Conservation (phyloP, 1,140 invertebrate species). For the Bombus waltoni region DNA sequence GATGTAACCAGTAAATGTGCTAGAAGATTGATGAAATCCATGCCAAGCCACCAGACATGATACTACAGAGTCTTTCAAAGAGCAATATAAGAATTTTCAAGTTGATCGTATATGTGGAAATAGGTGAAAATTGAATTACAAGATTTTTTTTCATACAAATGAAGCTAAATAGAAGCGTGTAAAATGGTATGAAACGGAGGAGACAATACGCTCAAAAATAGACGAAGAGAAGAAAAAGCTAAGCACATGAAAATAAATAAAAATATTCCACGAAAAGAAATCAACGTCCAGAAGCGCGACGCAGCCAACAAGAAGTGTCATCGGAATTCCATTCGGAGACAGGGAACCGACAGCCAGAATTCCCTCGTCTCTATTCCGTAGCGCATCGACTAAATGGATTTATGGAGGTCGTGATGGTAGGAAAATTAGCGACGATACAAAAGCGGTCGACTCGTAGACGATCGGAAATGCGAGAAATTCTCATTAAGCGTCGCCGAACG, state of each 20-base stretch:
- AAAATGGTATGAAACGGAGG: background rate
- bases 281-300: slow-evolving; percentile 2
- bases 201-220: background rate
- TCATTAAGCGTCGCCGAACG: slow-evolving; percentile 60
- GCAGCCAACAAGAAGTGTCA: background rate
- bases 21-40: too few species aligned
- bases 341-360: slow-evolving; percentile 8
- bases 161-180: too few species aligned
- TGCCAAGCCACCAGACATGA: too few species aligned
- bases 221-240: background rate
- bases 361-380: slow-evolving; percentile 10
- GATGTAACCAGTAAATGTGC: too few species aligned
- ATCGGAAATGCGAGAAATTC: slow-evolving; percentile 72
- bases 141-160: too few species aligned
- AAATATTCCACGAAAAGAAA: background rate
- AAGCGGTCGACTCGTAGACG: slow-evolving; percentile 12
- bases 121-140: too few species aligned
- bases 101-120: too few species aligned
- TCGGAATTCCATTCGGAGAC: slow-evolving; percentile 16
- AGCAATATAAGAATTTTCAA: too few species aligned
- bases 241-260: background rate
- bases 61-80: too few species aligned
- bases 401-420: background rate
- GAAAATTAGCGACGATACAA: slow-evolving; percentile 49
- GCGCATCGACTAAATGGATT: slow-evolving; percentile 6